Base-by-base conservation (phyloP, 2,888 invertebrate genomes). In the Nymphalis polychloros region DNA sequence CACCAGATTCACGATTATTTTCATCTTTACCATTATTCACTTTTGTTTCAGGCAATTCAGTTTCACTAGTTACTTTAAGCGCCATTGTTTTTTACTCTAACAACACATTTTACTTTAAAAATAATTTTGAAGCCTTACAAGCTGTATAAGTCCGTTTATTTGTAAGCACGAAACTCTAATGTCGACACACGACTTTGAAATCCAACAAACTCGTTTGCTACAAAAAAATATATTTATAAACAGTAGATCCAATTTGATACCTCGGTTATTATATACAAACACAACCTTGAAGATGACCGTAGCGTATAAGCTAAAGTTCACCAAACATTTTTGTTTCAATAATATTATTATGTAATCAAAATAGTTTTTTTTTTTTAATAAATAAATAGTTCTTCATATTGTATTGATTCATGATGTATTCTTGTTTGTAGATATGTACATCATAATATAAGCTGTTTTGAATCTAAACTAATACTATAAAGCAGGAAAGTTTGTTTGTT, bases 151-250 rank as follows among this genome's bases (percentile, higher is more conserved):
- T 77, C 74, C 77, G 75, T 79, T 74, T 80, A 73, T 81, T 80
- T 77, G 75, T 79, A 79, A 78, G 81, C 80, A 81, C 80, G 72
- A 73, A 69, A 70, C 70, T 72, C 75, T 71, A 71, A 71, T 72
- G 72, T 67, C 66, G 59, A 68, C 46, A 68, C 63, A 63, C 57
- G 69, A 67, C 69, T 75, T 73, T 69, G 70, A 72, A 72, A 68
- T 75, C 59, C 61, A 69, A 64, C 62, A 77, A 81, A 80, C 80
- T 77, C 63, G 81, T 78, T 81, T 77, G 72, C 67, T 68, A 70
- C 69, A 72, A 73, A 74, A 76, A 71, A 67, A 67, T 64, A 48
- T 57, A 57, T 57, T 55, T 41, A 53, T 57, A 64, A 64, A 65
- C 64, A 46, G 59, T 67, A 47, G 49, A 70, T 68, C 70, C 63